phyloP scores from a whole-genome alignment of 2,888 invertebrate genomes.

The Melangyna quadrimaculata region DNA sequence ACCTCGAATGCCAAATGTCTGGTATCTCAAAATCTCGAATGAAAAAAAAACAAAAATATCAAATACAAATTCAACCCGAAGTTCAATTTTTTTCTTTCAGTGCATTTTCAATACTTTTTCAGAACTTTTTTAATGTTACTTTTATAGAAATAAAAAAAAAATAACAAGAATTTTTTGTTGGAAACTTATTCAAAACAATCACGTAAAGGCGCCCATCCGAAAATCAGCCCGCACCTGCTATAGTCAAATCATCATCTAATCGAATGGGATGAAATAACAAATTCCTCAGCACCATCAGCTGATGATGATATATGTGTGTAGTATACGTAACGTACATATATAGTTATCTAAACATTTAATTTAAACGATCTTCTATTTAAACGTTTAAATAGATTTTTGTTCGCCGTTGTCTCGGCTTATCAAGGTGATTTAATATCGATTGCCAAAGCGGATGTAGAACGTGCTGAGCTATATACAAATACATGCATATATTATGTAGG shows the following conservation, averaged over 20 bases:
- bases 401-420: constrained; percentile 61
- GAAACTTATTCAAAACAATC: not conserved
- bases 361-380: constrained; percentile 22
- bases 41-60: too few species aligned
- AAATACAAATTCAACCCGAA: too few species aligned
- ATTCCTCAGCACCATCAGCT: not conserved
- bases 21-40: too few species aligned
- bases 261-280: not conserved
- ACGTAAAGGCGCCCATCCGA: not conserved
- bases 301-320: too few species aligned
- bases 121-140: too few species aligned
- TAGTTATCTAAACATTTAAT: not conserved
- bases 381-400: constrained; percentile 3
- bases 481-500: too few species aligned
- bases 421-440: constrained; percentile 64
- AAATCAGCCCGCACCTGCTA: not conserved
- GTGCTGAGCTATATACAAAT: constrained; percentile 33
- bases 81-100: too few species aligned
- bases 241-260: constrained; percentile 24
- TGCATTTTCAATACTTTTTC: too few species aligned
- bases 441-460: constrained; percentile 67
- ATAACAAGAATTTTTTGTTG: too few species aligned
- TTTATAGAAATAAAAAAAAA: too few species aligned
- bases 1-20: too few species aligned
- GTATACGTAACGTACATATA: too few species aligned